phyloP scores from a whole-genome alignment of 2,113 vertebrate species.

The Castor canadensis region DNA sequence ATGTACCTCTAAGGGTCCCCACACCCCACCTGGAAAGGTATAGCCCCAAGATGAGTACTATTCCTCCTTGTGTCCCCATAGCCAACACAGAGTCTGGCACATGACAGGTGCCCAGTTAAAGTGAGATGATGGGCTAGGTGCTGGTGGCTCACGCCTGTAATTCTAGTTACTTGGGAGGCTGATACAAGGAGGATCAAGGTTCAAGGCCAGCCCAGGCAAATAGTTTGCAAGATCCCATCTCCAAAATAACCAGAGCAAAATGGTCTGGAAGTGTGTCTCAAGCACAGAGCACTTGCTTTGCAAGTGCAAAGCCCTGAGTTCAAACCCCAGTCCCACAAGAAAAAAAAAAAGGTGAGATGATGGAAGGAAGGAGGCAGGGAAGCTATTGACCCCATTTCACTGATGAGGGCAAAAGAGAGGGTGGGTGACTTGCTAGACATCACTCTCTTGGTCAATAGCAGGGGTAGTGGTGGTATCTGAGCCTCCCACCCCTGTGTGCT shows the following conservation, averaged over 20 bases:
- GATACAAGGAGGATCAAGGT: too few relatives aligned
- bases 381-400: background rate
- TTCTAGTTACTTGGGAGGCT: too few relatives aligned
- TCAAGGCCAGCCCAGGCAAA: too few relatives aligned
- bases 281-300: too few relatives aligned
- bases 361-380: background rate
- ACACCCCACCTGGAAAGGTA: background rate
- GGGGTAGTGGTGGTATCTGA: background rate
- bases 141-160: too few relatives aligned
- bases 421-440: background rate
- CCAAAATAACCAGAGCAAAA: too few relatives aligned
- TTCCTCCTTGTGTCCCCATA: background rate
- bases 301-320: too few relatives aligned
- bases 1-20: background rate
- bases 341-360: background rate
- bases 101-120: background rate
- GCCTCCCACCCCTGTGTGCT: background rate
- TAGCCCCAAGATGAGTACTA: background rate
- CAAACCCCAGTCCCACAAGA: too few relatives aligned
- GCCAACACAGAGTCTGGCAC: background rate
- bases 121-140: background rate
- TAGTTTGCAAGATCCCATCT: too few relatives aligned
- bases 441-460: background rate
- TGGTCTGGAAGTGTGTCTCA: too few relatives aligned
- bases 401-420: background rate